Evolutionary conservation across 2,113 vertebrate genomes (phyloP), one percentile per base, ranked within the genome.

Genomic region (Gorsachius goisagi): DNA sequence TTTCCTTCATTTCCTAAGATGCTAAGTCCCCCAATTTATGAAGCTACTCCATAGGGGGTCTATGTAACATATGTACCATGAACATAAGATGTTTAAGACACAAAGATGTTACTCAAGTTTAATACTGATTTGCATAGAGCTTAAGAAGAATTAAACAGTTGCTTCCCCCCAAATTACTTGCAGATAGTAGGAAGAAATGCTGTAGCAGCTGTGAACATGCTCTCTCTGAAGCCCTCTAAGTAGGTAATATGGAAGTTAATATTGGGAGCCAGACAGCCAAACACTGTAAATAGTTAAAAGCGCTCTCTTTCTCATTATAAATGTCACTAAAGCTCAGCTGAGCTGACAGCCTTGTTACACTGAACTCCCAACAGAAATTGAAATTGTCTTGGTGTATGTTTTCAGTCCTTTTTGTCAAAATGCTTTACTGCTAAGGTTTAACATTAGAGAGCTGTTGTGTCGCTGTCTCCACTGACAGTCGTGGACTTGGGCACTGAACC

Each of bases 51-150:
- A 0, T 5, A 30, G 7, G 21, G 5, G 7, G 2, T 44, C 35
- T 76, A 0, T 47, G 45, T 27, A 16, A 35, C 1, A 0, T 17
- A 3, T 8, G 5, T 18, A 3, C 39, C 1, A 3, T 24, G 69
- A 75, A 47, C 28, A 32, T 6, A 41, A 55, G 27, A 20, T 86
- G 5, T 50, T 85, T 24, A 59, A 78, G 37, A 45, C 32, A 67
- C 5, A 18, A 58, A 55, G n/a, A 26, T 47, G 17, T 44, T 68
- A 15, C 23, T 72, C 1, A 3, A 28, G 6, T 77, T 89, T 50
- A 78, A 47, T 37, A 5, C 6, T 75, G 39, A 44, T 45, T 33
- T 74, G 2, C 21, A 12, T 3, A 55, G 47, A 41, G 3, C 2
- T 32, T 47, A 47, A 22, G 33, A 83, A 53, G 41, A 50, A 58